phyloP scores from a whole-genome alignment of 2,888 invertebrate genomes.

The Diaprepes abbreviatus region DNA sequence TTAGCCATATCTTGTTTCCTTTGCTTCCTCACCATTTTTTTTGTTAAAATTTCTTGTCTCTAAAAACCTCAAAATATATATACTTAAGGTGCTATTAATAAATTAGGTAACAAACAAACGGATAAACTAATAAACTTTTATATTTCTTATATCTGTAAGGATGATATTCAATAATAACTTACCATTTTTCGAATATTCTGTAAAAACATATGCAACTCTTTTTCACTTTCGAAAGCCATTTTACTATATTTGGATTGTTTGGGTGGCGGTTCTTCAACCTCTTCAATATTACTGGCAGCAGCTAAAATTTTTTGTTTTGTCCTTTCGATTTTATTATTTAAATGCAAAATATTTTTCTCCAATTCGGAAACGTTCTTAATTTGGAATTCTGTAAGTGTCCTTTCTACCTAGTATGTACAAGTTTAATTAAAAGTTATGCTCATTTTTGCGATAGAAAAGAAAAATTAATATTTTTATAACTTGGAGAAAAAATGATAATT shows the following conservation, averaged over 20 bases:
- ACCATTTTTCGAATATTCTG: slow-evolving; percentile 76
- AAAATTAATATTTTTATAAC: no score
- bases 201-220: slow-evolving; percentile 68
- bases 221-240: slow-evolving; percentile 66
- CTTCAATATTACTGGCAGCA: slow-evolving; percentile 72
- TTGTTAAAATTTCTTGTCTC: slow-evolving; percentile 80
- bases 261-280: slow-evolving; percentile 66
- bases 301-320: slow-evolving; percentile 82
- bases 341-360: slow-evolving; percentile 79
- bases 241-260: slow-evolving; percentile 67
- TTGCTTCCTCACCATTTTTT: slow-evolving; percentile 82
- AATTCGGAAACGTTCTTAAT: slow-evolving; percentile 84
- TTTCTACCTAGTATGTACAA: no score
- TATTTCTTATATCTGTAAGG: no score
- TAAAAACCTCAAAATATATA: no score
- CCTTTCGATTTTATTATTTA: slow-evolving; percentile 82
- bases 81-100: no score
- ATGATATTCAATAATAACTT: no score
- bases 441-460: no score
- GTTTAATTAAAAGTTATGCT: no score
- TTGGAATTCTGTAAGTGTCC: slow-evolving; percentile 81
- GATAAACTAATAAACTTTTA: no score
- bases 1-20: slow-evolving; percentile 90
- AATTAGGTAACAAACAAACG: no score
- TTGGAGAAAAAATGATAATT: no score